A percentile compares a stretch with the other conserved stretches of the same genome.
Conservation (phyloP, 2,113 vertebrate genomes). For the Varanus komodoensis region DNA sequence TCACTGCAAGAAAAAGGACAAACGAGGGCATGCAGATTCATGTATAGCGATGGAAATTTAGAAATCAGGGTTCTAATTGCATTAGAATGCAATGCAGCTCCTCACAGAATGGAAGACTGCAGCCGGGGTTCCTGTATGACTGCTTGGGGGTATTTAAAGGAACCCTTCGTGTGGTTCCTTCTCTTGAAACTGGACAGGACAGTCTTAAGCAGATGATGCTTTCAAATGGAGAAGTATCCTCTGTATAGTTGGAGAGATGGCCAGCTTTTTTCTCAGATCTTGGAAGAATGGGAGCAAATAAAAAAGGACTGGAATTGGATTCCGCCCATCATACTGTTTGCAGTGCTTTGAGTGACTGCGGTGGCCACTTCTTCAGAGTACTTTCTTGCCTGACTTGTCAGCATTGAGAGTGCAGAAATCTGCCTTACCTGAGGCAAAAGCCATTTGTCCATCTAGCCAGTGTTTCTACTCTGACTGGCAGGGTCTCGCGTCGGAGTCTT, state of each 20-base stretch:
- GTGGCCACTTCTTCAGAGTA: background rate
- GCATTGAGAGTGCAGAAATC: background rate
- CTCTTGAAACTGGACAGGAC: background rate
- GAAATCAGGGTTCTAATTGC: background rate
- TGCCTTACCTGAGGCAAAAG: background rate
- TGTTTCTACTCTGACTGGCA: background rate
- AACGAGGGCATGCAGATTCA: background rate
- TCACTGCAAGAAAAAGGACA: background rate
- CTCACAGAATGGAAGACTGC: background rate
- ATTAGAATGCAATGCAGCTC: background rate
- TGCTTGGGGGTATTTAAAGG: background rate
- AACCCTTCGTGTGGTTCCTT: background rate
- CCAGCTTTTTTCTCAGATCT: background rate
- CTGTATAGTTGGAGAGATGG: no score
- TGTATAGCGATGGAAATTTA: background rate
- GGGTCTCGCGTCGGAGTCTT: background rate
- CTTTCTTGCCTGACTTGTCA: background rate
- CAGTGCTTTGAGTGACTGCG: fast-evolving
- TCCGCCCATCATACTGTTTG: background rate
- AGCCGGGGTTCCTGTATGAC: background rate
- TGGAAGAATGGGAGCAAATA: background rate
- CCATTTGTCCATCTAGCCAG: background rate
- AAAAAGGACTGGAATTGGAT: background rate
- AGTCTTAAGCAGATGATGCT: background rate
- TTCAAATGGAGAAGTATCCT: no score